A percentile compares a stretch with the other conserved stretches of the same genome.
Conservation (phyloP, 2,888 invertebrate genomes). For the Palloptera scutellata region DNA sequence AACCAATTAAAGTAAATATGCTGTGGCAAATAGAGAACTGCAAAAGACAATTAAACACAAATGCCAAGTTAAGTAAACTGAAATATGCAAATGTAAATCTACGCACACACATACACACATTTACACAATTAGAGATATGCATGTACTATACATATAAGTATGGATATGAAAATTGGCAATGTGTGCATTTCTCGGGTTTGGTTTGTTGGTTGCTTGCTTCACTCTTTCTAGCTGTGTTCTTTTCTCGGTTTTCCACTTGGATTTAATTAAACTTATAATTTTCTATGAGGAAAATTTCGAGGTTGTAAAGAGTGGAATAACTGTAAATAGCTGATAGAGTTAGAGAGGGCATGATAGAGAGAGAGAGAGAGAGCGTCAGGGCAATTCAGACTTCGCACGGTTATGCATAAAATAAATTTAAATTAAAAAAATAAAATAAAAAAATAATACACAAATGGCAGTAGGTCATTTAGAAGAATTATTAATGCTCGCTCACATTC, state of each 20-base stretch:
- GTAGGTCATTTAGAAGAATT: too few species aligned
- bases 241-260: constrained; percentile 22
- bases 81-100: constrained; percentile 4
- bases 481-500: too few species aligned
- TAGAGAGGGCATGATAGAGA: too few species aligned
- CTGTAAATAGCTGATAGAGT: too few species aligned
- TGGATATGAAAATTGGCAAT: too few species aligned
- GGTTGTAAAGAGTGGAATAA: too few species aligned
- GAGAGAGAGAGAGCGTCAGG: too few species aligned
- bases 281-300: neutral
- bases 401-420: too few species aligned
- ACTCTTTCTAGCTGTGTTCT: neutral
- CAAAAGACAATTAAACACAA: constrained; percentile 17
- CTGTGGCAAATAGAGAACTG: constrained; percentile 1
- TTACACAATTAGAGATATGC: neutral
- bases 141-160: constrained; percentile 5
- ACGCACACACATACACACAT: neutral
- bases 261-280: constrained; percentile 35
- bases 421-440: too few species aligned
- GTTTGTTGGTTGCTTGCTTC: neutral
- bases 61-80: constrained; percentile 8
- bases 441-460: too few species aligned
- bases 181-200: neutral
- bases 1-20: neutral
- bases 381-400: too few species aligned